Evolutionary conservation across 2,888 invertebrate species (phyloP).

Genomic region (Hypselothyrea guttata): DNA sequence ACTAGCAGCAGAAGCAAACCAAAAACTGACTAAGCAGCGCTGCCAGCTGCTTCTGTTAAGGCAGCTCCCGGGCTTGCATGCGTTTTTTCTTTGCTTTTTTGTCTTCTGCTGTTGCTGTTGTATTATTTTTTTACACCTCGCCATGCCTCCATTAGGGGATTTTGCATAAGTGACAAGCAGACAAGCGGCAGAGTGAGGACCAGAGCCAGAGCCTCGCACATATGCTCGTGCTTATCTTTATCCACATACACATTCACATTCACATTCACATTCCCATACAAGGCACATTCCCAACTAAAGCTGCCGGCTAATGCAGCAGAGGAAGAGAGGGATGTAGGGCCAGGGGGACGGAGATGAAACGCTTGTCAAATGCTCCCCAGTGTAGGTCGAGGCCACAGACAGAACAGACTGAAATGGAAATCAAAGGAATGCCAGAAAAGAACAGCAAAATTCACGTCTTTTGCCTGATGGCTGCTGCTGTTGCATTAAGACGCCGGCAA

Average conservation of each 20-base stretch:
- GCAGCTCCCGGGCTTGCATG: conserved; percentile 8
- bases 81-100: conserved; percentile 15
- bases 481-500: conserved; percentile 46
- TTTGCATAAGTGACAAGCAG: conserved; percentile 73
- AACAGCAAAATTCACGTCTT: conserved; percentile 10
- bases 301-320: conserved; percentile 44
- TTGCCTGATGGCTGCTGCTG: conserved; percentile 34
- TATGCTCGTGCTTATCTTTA: not conserved
- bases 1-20: conserved; percentile 32
- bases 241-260: conserved; percentile 14
- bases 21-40: conserved; percentile 41
- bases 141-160: conserved; percentile 66
- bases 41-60: conserved; percentile 30
- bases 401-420: conserved; percentile 1
- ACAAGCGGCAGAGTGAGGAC: no score
- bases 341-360: conserved; percentile 38
- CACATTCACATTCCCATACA: conserved; percentile 26
- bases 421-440: not conserved
- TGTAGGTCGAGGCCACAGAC: conserved; percentile 21
- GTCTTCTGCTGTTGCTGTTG: conserved; percentile 9
- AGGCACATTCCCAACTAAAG: conserved; percentile 55
- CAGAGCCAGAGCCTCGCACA: conserved; percentile 10
- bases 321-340: no score
- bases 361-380: conserved; percentile 59
- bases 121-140: conserved; percentile 59